Evolutionary conservation across 2,888 invertebrate species (phyloP), one percentile per base, ranked within the genome.

Genomic region (Listrodromus nycthemerus): DNA sequence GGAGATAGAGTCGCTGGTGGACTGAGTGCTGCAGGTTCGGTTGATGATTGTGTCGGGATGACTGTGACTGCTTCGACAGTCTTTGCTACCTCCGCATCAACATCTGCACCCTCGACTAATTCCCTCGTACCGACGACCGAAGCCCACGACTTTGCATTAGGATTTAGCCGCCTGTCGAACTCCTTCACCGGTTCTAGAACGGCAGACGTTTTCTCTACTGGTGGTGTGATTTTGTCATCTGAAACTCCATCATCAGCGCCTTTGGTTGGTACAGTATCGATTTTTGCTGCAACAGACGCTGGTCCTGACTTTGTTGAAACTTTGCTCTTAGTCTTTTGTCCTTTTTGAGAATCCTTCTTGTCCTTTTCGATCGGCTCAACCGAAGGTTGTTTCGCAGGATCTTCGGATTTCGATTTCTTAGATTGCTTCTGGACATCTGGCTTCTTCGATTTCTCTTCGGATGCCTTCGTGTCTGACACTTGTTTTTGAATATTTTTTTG

Each of bases 91-190:
- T 86, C 83, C 5, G 50, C 67, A 10, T 87, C 83, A n/a, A 82
- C 41, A n/a, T 74, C 82, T 3, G 50, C 24, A 50, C 30, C 33
- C 1, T 88, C 86, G 0, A 63, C 21, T 5, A 24, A 33, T 13
- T 48, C 83, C 78, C 85, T 89, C 7, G 73, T 83, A 10, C 89
- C 84, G 37, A 91, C 91, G 1, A 92, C 76, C 10, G 90, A 89
- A 33, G 91, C 91, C 92, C 92, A 92, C 0, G 92, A 90, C 87
- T 91, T 92, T 19, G 83, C 86, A 24, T 84, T 88, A 1, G 87
- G 79, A 75, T 86, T 82, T 10, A 87, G 30, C 63, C 83, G 86
- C 58, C 55, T 74, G 24, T 85, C 84, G n/a, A 74, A 27, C 33
- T 82, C 75, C 30, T 75, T 78, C 33, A 61, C 48, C 8, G 77